Conservation (phyloP, 2,113 vertebrate species). For the Excalfactoria chinensis region DNA sequence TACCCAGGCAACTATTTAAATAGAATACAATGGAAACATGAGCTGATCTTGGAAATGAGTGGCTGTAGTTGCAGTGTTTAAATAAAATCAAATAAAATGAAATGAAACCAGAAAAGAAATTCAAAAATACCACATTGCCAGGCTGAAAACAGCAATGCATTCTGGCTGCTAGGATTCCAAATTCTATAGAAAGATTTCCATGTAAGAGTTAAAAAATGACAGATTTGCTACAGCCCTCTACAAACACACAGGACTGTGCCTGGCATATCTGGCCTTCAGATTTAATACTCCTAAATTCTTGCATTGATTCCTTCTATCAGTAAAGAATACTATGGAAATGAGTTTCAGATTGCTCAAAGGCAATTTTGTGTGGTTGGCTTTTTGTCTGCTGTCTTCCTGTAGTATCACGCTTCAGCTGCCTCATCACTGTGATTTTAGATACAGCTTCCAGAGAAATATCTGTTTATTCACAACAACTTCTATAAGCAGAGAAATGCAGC, state of each 20-base stretch:
- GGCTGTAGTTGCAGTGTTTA: neutral
- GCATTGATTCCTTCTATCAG: neutral
- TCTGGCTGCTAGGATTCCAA: neutral
- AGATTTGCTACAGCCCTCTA: neutral
- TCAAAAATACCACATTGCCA: neutral
- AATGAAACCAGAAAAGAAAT: neutral
- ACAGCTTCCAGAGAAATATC: neutral
- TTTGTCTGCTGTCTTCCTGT: neutral
- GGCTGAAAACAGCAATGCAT: neutral
- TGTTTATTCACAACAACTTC: neutral
- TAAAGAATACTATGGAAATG: neutral
- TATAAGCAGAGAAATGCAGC: neutral
- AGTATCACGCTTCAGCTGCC: neutral
- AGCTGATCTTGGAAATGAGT: neutral
- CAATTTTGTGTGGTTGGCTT: neutral
- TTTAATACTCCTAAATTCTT: neutral
- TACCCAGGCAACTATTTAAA: constrained; percentile 18
- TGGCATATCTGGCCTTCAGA: neutral
- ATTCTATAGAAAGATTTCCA: neutral
- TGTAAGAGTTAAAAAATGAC: neutral
- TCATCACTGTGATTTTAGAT: neutral
- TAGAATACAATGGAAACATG: constrained; percentile 6
- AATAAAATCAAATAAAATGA: neutral
- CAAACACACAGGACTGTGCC: neutral
- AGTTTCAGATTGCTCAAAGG: neutral